Conservation (phyloP, 1,140 invertebrate species). For the Brachionus calyciflorus region DNA sequence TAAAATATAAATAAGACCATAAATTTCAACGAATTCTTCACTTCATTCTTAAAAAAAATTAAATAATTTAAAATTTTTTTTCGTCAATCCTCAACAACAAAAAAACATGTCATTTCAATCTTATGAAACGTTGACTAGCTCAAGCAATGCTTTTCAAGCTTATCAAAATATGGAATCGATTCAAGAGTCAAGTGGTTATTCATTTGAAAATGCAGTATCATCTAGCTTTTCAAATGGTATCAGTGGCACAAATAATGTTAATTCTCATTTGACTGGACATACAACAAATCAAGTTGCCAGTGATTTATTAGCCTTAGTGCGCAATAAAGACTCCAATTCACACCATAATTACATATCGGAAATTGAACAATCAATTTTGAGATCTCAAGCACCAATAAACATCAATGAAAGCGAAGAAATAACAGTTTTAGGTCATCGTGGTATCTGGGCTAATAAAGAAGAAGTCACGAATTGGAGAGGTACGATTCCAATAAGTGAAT, state of each 20-base stretch:
- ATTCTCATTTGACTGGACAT: background rate
- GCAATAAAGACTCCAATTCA: background rate
- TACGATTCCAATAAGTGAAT: background rate
- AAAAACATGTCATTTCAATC: constrained; percentile 8
- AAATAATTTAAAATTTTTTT: too few species aligned
- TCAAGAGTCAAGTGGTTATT: constrained; percentile 6
- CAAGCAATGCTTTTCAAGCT: background rate
- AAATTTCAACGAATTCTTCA: too few species aligned
- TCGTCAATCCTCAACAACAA: too few species aligned
- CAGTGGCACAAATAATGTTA: too few species aligned
- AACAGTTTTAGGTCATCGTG: background rate
- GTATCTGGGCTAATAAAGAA: constrained; percentile 2
- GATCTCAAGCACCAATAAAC: background rate
- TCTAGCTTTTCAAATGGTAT: too few species aligned
- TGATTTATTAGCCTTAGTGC: background rate
- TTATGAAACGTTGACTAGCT: background rate
- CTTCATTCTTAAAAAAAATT: too few species aligned
- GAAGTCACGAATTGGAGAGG: background rate
- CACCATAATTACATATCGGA: background rate
- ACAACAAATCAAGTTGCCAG: background rate
- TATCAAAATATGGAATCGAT: background rate
- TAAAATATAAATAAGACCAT: too few species aligned
- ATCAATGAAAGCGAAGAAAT: constrained; percentile 19
- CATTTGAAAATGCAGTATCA: background rate
- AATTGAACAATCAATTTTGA: constrained; percentile 20